Evolutionary conservation across 92 coral and sea anemone species (phyloP).

Genomic region (Bergia sp.): DNA sequence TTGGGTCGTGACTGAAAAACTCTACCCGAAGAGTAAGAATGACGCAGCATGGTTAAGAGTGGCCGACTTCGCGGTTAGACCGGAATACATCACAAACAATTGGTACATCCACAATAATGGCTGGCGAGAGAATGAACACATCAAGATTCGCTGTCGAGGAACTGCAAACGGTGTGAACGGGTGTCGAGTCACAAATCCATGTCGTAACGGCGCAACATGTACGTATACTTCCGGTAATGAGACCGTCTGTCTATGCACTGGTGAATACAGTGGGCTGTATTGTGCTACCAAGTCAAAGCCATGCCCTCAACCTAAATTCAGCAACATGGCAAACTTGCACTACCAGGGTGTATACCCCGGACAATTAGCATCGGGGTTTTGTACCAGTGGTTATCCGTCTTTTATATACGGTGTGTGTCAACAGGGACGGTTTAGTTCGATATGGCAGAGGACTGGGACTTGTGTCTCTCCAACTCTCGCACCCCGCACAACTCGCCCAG

Average conservation of each 20-base stretch:
- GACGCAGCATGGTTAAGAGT: conserved; percentile 47
- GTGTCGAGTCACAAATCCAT: conserved; percentile 56
- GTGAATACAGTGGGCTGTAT: conserved; percentile 54
- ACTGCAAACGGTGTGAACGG: conserved; percentile 48
- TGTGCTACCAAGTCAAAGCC: conserved; percentile 48
- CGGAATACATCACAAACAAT: conserved; percentile 71
- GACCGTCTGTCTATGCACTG: conserved; percentile 70
- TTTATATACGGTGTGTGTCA: conserved; percentile 58
- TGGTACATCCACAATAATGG: conserved; percentile 64
- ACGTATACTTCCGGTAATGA: conserved; percentile 78
- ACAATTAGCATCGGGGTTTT: conserved; percentile 56
- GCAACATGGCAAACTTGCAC: conserved; percentile 17
- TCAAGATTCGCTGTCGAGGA: conserved; percentile 68
- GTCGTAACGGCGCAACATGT: conserved; percentile 57
- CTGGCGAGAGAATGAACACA: conserved; percentile 45
- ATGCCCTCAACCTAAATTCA: conserved; percentile 44
- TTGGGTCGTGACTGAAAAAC: conserved; percentile 61
- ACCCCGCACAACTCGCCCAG: not conserved
- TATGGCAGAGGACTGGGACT: conserved; percentile 39
- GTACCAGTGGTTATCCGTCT: conserved; percentile 49
- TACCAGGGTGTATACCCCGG: conserved; percentile 56
- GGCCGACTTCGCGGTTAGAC: conserved; percentile 68
- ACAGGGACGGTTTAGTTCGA: conserved; percentile 1
- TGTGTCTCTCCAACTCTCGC: conserved; percentile 1
- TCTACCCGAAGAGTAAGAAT: not conserved